These are phyloP conservation scores for Mellivora capensis DNA, from an alignment of 2,113 vertebrate genomes.

Conservation along the genomic window DNA sequence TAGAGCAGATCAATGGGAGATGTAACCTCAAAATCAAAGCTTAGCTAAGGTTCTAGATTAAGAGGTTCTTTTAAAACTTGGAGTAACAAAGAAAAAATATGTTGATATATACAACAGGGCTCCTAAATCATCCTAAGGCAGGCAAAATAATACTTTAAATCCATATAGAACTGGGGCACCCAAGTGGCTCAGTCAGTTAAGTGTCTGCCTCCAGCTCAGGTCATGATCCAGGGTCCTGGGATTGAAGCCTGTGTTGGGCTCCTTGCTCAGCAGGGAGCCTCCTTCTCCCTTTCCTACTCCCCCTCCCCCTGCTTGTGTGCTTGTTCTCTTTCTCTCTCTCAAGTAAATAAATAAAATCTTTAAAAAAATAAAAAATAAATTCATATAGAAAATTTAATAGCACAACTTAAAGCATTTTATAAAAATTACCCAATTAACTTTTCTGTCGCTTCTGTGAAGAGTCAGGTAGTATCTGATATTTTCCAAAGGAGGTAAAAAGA, in stretches of 20 bases:
- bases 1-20: background rate
- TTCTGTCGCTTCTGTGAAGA: background rate
- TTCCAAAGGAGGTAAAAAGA: conserved; percentile 25
- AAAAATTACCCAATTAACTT: conserved; percentile 36
- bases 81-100: conserved; percentile 12
- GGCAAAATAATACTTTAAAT: conserved; percentile 28
- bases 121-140: background rate
- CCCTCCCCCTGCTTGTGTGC: background rate
- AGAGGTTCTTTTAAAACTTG: background rate
- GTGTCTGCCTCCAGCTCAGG: too few relatives aligned
- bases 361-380: background rate
- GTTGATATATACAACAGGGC: background rate
- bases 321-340: background rate
- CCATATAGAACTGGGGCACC: background rate
- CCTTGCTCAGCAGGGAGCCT: background rate
- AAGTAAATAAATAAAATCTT: background rate
- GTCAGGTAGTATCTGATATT: background rate
- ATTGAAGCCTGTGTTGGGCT: background rate
- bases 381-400: background rate
- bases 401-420: conserved; percentile 12
- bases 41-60: background rate
- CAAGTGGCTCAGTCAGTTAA: background rate
- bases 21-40: background rate
- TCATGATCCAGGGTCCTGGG: background rate
- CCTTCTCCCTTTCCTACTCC: background rate